Evolutionary conservation across 1,140 invertebrate genomes (phyloP).

Genomic region (Probaryconus sp.): DNA sequence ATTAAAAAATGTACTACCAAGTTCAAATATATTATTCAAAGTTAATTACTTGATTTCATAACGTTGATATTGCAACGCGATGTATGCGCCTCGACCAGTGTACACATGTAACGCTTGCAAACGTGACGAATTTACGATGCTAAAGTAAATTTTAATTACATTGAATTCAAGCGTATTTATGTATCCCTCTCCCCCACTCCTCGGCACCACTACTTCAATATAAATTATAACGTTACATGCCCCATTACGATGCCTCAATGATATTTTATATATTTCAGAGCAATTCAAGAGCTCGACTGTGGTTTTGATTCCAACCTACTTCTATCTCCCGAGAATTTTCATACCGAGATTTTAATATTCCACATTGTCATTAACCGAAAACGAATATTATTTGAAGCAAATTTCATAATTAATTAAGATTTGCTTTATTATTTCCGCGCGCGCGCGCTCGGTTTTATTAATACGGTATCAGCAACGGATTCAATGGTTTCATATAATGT

Average conservation of each 20-base stretch:
- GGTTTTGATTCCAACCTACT: not conserved
- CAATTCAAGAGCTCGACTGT: not conserved
- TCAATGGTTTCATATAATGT: too few relatives aligned
- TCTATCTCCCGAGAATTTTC: too few relatives aligned
- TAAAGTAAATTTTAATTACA: conserved; percentile 59
- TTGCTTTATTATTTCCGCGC: too few relatives aligned
- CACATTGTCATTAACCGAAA: too few relatives aligned
- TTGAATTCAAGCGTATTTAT: conserved; percentile 43
- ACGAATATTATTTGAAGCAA: too few relatives aligned
- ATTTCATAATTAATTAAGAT: too few relatives aligned
- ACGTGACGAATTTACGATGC: conserved; percentile 55
- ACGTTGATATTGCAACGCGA: conserved; percentile 20
- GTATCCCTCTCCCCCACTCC: too few relatives aligned
- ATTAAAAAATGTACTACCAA: too few relatives aligned
- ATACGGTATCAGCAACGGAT: too few relatives aligned
- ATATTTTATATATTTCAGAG: conserved; percentile 21
- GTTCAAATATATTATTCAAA: conserved; percentile 7
- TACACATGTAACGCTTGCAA: conserved; percentile 27
- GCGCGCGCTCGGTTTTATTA: too few relatives aligned
- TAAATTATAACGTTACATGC: conserved; percentile 35
- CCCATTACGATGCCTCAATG: conserved; percentile 26
- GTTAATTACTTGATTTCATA: conserved; percentile 24
- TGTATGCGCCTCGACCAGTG: conserved; percentile 16
- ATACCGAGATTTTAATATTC: too few relatives aligned
- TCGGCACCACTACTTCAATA: conserved; percentile 35